These are phyloP conservation scores for Phacellophora camtschatica DNA, from an alignment of 30 jellyfish, hydroid and myxozoan genomes.

Conservation along the genomic window DNA sequence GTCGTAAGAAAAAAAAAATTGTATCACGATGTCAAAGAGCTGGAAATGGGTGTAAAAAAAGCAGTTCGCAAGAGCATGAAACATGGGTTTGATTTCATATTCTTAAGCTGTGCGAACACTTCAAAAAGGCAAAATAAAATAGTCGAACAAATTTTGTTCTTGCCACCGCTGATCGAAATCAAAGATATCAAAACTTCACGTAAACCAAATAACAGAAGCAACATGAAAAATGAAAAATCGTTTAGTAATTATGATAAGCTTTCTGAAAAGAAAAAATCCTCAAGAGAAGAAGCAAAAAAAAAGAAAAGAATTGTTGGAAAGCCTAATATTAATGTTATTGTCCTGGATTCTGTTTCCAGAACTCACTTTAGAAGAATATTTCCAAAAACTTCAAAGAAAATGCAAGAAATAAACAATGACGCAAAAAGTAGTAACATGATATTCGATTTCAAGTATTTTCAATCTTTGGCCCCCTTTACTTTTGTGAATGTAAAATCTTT, in stretches of 20 bases:
- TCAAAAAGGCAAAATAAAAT: background rate
- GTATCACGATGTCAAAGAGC: background rate
- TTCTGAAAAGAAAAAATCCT: background rate
- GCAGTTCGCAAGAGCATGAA: conserved; percentile 12
- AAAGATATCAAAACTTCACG: background rate
- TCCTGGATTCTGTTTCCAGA: conserved; percentile 81
- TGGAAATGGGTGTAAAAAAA: conserved; percentile 38
- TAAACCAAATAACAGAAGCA: too few species aligned
- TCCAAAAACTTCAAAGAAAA: conserved; percentile 55
- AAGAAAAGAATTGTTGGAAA: too few species aligned
- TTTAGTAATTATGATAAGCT: background rate
- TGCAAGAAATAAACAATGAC: conserved; percentile 22
- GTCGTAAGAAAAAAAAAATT: background rate
- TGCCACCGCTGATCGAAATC: conserved; percentile 36
- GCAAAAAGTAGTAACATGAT: background rate
- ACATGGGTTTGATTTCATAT: conserved; percentile 31
- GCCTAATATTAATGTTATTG: conserved; percentile 76
- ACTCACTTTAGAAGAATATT: conserved; percentile 73
- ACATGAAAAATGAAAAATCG: background rate
- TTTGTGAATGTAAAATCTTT: conserved; percentile 81
- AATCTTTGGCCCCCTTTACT: conserved; percentile 91
- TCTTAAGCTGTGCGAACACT: conserved; percentile 32
- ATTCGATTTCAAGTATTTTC: conserved; percentile 65
- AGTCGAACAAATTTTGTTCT: conserved; percentile 13
- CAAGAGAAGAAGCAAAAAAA: too few species aligned